Base-by-base conservation (phyloP, 2,797 vertebrate species). In the Aselliscus stoliczkanus region DNA sequence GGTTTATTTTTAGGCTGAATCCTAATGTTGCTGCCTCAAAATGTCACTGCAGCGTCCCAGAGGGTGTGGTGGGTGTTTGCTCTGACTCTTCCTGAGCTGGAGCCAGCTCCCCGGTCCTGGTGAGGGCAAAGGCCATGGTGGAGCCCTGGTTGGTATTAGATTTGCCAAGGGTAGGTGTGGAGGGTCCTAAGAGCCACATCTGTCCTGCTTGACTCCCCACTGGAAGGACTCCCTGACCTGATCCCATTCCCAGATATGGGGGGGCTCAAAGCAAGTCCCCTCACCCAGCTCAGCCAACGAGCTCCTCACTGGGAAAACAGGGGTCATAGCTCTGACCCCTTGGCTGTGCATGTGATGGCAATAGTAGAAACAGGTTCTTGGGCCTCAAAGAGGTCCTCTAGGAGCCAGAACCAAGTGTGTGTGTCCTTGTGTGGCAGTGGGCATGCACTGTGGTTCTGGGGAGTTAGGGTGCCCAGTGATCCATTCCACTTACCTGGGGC, bases 1-100 rank as follows among this genome's bases (percentile, higher is more conserved):
- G 10, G 54, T 73, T 77, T 91, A 93, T 86, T 94, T 97, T 93
- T 86, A 93, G 64, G 12, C 25, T 89, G 62, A 12, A 47, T 80
- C 70, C 34, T 58, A 73, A 58, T 44, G 39, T 44, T 17, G 9
- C 1, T 76, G 50, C 47, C 64, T 80, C 31, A 37, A 23, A 83
- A 93, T 65, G 60, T 54, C 60, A 34, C 17, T 39, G 60, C 13
- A 14, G 58, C 60, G 37, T 65, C 69, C 85, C 18, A 0, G 58
- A 70, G 67, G 44, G 20, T 50, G 64, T 37, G 56, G 20, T 37
- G 44, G 21, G 18, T 37, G 29, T 75, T 73, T 20, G 18, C 56
- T 29, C 8, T 8, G 15, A n/a, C 67, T 52, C 15, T 18, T 62
- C 85, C 80, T 37, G 54, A 90, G 60, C 31, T 39, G 0, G 29